Base-by-base conservation (phyloP, 2,888 invertebrate species). In the Cheilosia pagana region DNA sequence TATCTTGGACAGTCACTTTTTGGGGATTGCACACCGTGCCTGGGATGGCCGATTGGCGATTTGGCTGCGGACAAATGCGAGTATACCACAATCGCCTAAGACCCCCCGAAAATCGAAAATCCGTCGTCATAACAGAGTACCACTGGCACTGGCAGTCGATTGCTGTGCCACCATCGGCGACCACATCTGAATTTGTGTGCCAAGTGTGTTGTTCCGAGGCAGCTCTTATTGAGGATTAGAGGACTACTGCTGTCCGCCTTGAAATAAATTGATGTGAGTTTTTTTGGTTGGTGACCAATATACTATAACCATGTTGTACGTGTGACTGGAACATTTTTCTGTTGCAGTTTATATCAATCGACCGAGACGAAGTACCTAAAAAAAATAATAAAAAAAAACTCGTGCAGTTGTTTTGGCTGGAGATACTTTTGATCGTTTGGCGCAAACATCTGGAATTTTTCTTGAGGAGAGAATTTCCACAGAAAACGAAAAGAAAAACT, bases 391-490 rank as follows among this genome's bases (percentile, higher is more conserved):
- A 14, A 10, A 16, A 12, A 45, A 6, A 31, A 31, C 16, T 50
- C 19, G 59, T 62, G 52, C 25, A 21, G 62, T 53, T 52, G 62
- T 76, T 43, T 50, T 62, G 53, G 19, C 14, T 28, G 21, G 31
- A 50, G 35, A 19, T 53, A 75, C 50, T 63, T 65, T 59, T 62
- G 53, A 76, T 53, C 59, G 75, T 53, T 76, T 76, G 60, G 81
- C 75, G 52, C 63, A 71, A 63, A 60, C 53, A 71, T 77, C 48
- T 77, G 82, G 67, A 77, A 62, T 77, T 43, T 81, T 71, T 65
- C 57, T 72, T 39, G 3, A n/a, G 45, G 52, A 41, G 28, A 41
- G 14, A 48, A 63, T 63, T 78, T 71, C 48, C 60, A 39, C 55
- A 43, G 57, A 68, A 67, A 74, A 68, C 3, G 19, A 52, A 19